Conservation (phyloP, 2,113 vertebrate genomes). For the Petromus typicus region DNA sequence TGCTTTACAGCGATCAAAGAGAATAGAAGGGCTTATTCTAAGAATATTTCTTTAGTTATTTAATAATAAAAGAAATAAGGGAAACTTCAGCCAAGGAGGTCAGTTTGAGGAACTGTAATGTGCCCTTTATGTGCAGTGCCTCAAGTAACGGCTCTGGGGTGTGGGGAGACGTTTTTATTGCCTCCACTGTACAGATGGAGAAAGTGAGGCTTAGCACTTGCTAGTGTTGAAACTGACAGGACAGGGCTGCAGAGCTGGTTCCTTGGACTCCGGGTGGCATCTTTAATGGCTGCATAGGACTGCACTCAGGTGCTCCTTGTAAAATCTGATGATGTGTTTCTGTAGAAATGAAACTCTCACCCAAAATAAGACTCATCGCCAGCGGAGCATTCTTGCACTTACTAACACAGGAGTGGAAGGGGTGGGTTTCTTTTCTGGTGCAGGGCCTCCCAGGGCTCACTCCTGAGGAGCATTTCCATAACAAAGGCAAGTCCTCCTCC, state of each 20-base stretch:
- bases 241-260: background rate
- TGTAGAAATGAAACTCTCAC: constrained; percentile 26
- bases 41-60: constrained; percentile 11
- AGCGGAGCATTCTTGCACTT: background rate
- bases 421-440: background rate
- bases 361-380: background rate
- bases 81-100: background rate
- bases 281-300: background rate
- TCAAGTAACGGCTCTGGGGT: background rate
- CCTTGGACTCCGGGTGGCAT: background rate
- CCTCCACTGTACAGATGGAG: background rate
- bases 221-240: background rate
- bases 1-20: background rate
- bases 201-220: background rate
- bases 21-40: background rate
- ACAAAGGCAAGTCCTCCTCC: constrained; percentile 74
- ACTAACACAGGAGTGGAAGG: background rate
- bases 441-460: background rate
- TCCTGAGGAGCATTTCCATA: constrained; percentile 74
- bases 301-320: background rate
- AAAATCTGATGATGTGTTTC: constrained; percentile 36
- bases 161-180: background rate
- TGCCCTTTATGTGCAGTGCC: background rate
- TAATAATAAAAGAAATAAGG: background rate
- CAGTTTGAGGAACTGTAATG: background rate